A percentile compares a stretch with the other conserved stretches of the same genome.
Evolutionary conservation across 2,797 vertebrate species (phyloP).

Genomic region (Onychomys torridus): DNA sequence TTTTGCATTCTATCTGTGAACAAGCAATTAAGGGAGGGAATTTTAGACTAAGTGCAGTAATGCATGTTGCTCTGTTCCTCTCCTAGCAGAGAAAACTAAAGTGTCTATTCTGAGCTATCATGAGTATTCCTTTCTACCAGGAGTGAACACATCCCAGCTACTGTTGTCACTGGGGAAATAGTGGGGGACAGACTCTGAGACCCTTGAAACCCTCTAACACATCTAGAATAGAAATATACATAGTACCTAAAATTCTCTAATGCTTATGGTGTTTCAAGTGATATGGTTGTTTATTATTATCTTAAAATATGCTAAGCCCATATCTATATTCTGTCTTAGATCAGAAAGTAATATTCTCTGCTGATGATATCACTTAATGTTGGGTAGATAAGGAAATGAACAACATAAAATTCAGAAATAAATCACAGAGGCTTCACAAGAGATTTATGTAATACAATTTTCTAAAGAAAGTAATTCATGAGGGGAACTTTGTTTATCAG

Average conservation of each 20-base stretch:
- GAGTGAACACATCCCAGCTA: not conserved
- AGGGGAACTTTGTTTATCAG: not conserved
- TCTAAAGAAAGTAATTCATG: not conserved
- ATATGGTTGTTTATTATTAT: not conserved
- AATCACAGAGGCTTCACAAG: not conserved
- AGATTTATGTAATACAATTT: not conserved
- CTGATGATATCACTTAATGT: not conserved
- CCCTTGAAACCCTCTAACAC: not conserved
- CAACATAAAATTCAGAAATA: not conserved
- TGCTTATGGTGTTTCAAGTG: not conserved
- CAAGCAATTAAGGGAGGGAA: not conserved
- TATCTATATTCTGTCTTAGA: not conserved
- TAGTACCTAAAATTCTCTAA: not conserved
- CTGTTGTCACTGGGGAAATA: too few relatives aligned
- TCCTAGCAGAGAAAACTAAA: not conserved
- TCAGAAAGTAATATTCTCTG: constrained; percentile 18
- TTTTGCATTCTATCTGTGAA: not conserved
- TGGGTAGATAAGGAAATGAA: not conserved
- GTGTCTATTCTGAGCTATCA: not conserved
- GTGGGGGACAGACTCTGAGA: not conserved
- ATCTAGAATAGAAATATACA: not conserved
- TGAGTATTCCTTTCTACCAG: not conserved
- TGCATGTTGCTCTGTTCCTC: not conserved
- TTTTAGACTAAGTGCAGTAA: not conserved
- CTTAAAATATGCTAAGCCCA: not conserved